Base-by-base conservation (phyloP, 2,797 vertebrate species). In the Chloroceryle inda region DNA sequence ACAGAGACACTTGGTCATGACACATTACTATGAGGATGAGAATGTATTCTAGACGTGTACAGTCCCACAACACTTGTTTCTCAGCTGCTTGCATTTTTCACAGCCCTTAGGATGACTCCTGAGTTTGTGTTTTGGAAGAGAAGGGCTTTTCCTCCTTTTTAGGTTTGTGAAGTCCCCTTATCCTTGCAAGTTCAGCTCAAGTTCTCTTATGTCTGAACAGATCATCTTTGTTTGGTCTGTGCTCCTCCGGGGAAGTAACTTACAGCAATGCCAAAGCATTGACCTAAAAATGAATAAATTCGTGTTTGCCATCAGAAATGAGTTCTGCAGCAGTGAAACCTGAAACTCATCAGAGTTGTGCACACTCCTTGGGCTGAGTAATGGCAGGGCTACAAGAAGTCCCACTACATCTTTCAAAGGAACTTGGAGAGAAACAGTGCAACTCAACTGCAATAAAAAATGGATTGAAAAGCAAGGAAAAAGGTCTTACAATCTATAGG, bases 251-350 rank as follows among this genome's bases (percentile, higher is more conserved):
- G 85, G 91, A 89, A 96, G 74, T 76, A 95, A 58, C 64, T 95
- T 68, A 77, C 0, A 87, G 61, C 35, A 56, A 50, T 31, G 90
- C 78, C 85, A 88, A 89, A 83, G 64, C 64, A 73, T 27, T 89
- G 86, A 94, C 64, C 50, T 90, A 80, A 79, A 92, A 93, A 74
- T 63, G 68, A 89, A 88, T 81, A 92, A 89, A 94, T 77, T 58
- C 0, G 0, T 50, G 64, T 86, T 93, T 68, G 80, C 85, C 74
- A 74, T 96, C 91, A 96, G 86, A 92, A 94, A 95, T 77, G 63
- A 91, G 53, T 89, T 91, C 80, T 83, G 64, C 87, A 97, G 95
- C 74, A 89, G 22, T 35, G 61, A 96, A 96, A 97, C 33, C 58
- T 89, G 82, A 94, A 96, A 89, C 76, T 81, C 31, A 23, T 75